phyloP scores from a whole-genome alignment of 2,888 invertebrate species.

The Melanostoma mellinum region DNA sequence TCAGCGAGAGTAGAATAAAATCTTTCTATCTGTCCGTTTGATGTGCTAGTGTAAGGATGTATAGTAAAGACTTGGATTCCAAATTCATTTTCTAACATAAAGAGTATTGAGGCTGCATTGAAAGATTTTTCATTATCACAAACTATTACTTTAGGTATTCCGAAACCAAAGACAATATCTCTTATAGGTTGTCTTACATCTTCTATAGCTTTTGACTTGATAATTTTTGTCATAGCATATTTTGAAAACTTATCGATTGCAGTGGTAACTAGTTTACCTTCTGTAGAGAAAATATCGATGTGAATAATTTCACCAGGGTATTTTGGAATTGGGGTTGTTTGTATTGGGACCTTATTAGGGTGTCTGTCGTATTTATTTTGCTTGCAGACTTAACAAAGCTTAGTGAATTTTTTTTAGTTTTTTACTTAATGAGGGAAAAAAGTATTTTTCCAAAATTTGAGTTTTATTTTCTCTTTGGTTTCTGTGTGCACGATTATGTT shows the following conservation, averaged over 20 bases:
- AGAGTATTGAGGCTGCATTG: conserved; percentile 1
- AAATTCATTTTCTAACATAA: conserved; percentile 18
- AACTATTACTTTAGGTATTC: conserved; percentile 9
- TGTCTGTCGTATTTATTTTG: conserved; percentile 18
- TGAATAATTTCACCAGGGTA: conserved; percentile 22
- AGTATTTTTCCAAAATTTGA: conserved; percentile 6
- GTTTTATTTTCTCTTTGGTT: conserved; percentile 5
- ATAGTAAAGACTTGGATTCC: no score
- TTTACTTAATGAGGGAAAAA: background rate
- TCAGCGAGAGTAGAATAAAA: no score
- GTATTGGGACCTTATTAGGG: conserved; percentile 7
- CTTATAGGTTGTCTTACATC: no score
- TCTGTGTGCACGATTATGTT: conserved; percentile 4
- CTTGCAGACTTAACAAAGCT: conserved; percentile 7
- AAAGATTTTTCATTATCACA: conserved; percentile 15
- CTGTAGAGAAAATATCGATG: background rate
- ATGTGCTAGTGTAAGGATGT: no score
- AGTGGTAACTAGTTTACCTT: background rate
- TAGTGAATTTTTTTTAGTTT: background rate
- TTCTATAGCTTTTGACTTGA: background rate
- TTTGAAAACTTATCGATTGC: background rate
- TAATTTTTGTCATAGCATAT: background rate
- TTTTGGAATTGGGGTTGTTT: conserved; percentile 9
- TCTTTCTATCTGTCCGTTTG: no score
- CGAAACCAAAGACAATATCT: background rate